Evolutionary conservation across 1,140 invertebrate species (phyloP), one percentile per base, ranked within the genome.

Genomic region (Papilio helenus): DNA sequence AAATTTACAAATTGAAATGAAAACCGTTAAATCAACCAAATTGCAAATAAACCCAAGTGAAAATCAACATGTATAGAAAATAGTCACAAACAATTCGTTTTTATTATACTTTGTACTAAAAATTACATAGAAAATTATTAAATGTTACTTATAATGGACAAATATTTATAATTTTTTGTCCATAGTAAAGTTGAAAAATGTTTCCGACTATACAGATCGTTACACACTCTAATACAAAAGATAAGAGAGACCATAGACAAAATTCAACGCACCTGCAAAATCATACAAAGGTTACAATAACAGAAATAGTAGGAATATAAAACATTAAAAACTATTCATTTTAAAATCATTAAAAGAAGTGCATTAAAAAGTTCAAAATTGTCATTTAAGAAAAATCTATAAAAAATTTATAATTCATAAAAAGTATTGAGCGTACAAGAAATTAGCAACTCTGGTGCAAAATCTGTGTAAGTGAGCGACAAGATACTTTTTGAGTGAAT

Each of bases 101-200:
- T 9, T 29, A 65, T 34, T 65, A 65, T 65, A 29, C 12, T 68
- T 68, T 68, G 61, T 68, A 68, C 61, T 65, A 65, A 34, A 65
- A 65, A 65, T 29, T 26, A 65, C 61, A 65, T n/a, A 65, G 23
- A 34, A 29, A 65, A 29, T 65, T 29, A 29, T 29, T 29, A 29
- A 26, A 65, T 34, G 10, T 65, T 65, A 26, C 26, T 55, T 55
- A n/a, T n/a, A 55, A n/a, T 55, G 18, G 51, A 55, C 51, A n/a
- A 55, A 8, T 9, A 55, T 55, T 20, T 16, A 16, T 14, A 12
- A 16, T 46, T 46, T 46, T 46, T 46, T 46, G 44, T 16, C 14
- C 20, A 61, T 26, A 29, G 14, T 68, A 65, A 12, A 65, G 26
- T 65, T 12, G 4, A 14, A 65, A 65, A 65, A 26, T 26, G 12